phyloP scores from a whole-genome alignment of 1,140 invertebrate genomes.

The Ooceraea biroi region DNA sequence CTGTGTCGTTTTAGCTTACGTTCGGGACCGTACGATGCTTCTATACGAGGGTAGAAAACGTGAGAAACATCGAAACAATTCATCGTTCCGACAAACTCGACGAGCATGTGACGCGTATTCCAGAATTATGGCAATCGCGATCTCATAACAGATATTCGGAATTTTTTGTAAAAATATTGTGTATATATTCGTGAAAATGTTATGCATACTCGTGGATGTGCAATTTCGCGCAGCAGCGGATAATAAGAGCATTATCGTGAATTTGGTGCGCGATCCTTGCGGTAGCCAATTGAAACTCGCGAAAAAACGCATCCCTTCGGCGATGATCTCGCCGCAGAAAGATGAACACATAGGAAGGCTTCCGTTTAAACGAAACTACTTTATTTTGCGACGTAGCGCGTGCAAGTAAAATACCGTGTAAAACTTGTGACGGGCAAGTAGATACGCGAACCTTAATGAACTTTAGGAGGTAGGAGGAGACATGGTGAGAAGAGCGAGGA shows the following conservation, averaged over 20 bases:
- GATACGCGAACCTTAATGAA: slow-evolving; percentile 24
- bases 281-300: background rate
- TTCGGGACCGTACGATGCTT: background rate
- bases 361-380: background rate
- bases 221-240: no score
- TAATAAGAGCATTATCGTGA: no score
- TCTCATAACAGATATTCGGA: no score
- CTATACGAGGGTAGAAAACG: background rate
- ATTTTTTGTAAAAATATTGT: background rate
- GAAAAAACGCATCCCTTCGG: no score
- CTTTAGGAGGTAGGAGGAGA: slow-evolving; percentile 19
- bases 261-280: background rate
- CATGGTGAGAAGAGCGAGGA: background rate
- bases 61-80: background rate
- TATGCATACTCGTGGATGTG: background rate
- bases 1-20: slow-evolving; percentile 3
- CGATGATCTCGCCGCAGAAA: background rate
- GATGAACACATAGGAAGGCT: background rate
- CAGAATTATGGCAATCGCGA: no score
- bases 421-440: slow-evolving; percentile 16
- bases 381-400: background rate
- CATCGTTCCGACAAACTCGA: background rate
- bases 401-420: slow-evolving; percentile 1
- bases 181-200: background rate
- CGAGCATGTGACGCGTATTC: background rate